Evolutionary conservation across 2,113 vertebrate species (phyloP).

Genomic region (Amazona vittata): DNA sequence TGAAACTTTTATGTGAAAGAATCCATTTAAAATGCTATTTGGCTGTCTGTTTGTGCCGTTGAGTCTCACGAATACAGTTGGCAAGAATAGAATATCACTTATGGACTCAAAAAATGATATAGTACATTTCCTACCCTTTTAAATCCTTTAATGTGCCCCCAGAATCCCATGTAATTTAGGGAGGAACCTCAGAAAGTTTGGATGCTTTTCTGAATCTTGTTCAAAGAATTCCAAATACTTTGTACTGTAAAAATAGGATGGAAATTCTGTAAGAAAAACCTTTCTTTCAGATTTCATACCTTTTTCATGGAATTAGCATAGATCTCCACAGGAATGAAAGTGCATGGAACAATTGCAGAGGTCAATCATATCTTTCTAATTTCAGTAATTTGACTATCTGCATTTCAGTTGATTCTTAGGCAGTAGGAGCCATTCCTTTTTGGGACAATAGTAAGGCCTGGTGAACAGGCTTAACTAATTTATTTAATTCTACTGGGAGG

Average conservation of each 20-base stretch:
- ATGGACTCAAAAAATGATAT: slow-evolving; percentile 40
- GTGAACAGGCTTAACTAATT: slow-evolving; percentile 38
- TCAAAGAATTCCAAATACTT: slow-evolving; percentile 5
- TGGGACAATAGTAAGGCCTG: neutral
- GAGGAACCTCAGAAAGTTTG: slow-evolving; percentile 49
- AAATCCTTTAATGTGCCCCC: slow-evolving; percentile 47
- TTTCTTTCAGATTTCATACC: neutral
- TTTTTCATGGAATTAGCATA: neutral
- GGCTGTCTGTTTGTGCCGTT: slow-evolving; percentile 33
- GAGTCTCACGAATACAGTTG: slow-evolving; percentile 18
- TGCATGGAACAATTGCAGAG: neutral
- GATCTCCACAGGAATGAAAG: neutral
- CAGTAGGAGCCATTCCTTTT: slow-evolving; percentile 12
- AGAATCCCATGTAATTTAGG: neutral
- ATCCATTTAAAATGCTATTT: slow-evolving; percentile 11
- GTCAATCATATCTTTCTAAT: neutral
- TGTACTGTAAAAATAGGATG: neutral
- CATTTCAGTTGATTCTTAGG: neutral
- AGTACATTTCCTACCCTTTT: slow-evolving; percentile 46
- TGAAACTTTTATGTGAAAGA: neutral
- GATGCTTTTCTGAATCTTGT: slow-evolving; percentile 17
- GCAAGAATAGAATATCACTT: slow-evolving; percentile 4
- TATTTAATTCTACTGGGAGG: slow-evolving; percentile 25
- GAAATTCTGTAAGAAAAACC: neutral
- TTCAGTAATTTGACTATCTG: neutral